Percentiles rank a stretch among this genome's conserved stretches.
phyloP scores from a whole-genome alignment of 1,140 invertebrate genomes.

The Calliphora vicina region DNA sequence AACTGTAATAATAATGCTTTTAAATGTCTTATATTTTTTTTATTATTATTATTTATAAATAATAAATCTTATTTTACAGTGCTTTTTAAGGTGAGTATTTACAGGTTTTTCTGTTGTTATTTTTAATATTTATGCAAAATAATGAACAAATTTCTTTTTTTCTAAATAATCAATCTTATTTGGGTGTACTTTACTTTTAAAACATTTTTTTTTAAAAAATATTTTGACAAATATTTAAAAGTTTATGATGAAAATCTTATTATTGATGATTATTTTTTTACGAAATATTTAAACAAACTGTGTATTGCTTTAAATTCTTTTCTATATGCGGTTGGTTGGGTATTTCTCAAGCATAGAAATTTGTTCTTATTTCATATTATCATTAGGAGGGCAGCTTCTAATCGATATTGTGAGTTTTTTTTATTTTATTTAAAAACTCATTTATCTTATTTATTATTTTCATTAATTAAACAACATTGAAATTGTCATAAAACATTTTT shows the following conservation, averaged over 20 bases:
- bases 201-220: no score
- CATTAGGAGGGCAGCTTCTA: neutral
- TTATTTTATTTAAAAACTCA: conserved; percentile 1
- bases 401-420: neutral
- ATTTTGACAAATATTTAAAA: no score
- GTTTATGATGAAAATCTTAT: no score
- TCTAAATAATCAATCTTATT: neutral
- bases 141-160: neutral
- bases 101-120: neutral
- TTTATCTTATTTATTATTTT: neutral
- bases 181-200: no score
- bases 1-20: neutral
- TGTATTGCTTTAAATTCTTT: no score
- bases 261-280: no score
- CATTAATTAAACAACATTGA: neutral
- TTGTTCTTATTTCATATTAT: neutral
- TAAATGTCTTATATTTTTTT: neutral
- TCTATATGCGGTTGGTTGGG: no score
- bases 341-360: neutral
- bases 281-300: no score
- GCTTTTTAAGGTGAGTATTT: neutral
- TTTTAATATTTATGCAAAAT: neutral
- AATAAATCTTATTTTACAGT: neutral
- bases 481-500: neutral
- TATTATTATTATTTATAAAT: neutral